Base-by-base conservation (phyloP, 2,113 vertebrate species). In the Mustelus asterias region DNA sequence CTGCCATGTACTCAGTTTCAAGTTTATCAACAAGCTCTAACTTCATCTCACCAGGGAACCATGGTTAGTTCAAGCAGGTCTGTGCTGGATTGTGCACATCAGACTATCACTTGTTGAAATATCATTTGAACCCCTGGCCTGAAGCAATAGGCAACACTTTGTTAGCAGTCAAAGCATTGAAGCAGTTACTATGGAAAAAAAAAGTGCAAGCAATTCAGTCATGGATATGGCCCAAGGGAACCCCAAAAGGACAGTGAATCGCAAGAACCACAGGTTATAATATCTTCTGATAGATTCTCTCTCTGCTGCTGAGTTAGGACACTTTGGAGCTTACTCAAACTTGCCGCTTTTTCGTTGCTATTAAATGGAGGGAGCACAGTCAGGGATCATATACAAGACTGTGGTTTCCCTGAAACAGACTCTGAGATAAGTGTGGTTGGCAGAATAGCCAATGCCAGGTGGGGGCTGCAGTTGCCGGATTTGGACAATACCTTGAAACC, bases 1-100 rank as follows among this genome's bases (percentile, higher is more conserved):
- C 63, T 63, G 29, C n/a, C 33, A 67, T 93, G 60, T 65, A 33
- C 29, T 37, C 60, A 65, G n/a, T 37, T 67, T 65, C 37, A 18
- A 65, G 33, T 93, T 93, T 65, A 93, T 93, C 60, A 93, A 37
- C 89, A 33, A 67, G 89, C 89, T 22, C 22, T 65, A 65, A 93
- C 60, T 65, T 93, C 89, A 37, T 93, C 60, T 65, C 60, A 37
- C 33, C 60, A 33, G 88, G 58, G 48, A 88, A 90, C 33, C 26
- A 20, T 65, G 58, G 33, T 93, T 65, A 65, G 63, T 65, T 63
- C 60, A 93, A 67, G 18, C 60, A 67, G n/a, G 33, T 93, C 60
- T 93, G 16, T 6, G 33, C 16, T 37, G 33, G 16, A n/a, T 93
- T 63, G 33, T 93, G 60, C n/a, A 37, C 16, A 5, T 67, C 89